Conservation (phyloP, 2,888 invertebrate species). For the Drosophila neutralis region DNA sequence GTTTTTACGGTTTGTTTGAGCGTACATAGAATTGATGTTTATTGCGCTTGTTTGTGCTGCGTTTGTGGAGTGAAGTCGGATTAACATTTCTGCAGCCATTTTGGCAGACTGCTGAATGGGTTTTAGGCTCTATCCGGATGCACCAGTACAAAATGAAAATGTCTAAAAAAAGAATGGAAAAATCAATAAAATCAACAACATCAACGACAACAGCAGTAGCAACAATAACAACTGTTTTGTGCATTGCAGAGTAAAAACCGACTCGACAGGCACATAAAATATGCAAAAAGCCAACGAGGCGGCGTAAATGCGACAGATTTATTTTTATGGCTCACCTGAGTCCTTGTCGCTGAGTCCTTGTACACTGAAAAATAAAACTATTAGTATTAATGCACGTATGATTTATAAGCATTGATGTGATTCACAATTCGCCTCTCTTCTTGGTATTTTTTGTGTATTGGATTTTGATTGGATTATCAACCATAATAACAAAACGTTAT, state of each 20-base stretch:
- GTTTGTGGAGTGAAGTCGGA: slow-evolving; percentile 46
- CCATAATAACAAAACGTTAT: slow-evolving; percentile 31
- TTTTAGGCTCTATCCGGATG: slow-evolving; percentile 62
- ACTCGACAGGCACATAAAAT: slow-evolving; percentile 66
- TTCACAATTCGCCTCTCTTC: slow-evolving; percentile 18
- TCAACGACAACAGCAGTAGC: slow-evolving; percentile 6
- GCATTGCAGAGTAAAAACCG: slow-evolving; percentile 55
- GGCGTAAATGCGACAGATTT: slow-evolving; percentile 76
- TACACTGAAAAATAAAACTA: slow-evolving; percentile 35
- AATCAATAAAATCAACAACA: slow-evolving; percentile 73
- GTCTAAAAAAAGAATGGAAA: slow-evolving; percentile 27
- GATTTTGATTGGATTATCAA: slow-evolving; percentile 29
- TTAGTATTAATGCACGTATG: slow-evolving; percentile 1
- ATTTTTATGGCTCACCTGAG: slow-evolving; percentile 70
- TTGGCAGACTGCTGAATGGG: slow-evolving; percentile 52
- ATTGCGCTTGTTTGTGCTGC: slow-evolving; percentile 41
- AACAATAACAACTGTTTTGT: slow-evolving; percentile 47
- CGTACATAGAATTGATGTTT: slow-evolving; percentile 45
- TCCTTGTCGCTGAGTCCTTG: slow-evolving; percentile 43
- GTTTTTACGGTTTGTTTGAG: slow-evolving; percentile 75
- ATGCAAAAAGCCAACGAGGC: slow-evolving; percentile 71
- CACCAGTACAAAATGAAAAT: slow-evolving; percentile 36
- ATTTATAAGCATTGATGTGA: slow-evolving; percentile 17
- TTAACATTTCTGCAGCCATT: slow-evolving; percentile 59
- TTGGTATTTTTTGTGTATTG: slow-evolving; percentile 10